phyloP scores from a whole-genome alignment of 2,888 invertebrate species.

The Caenorhabditis doughertyi region DNA sequence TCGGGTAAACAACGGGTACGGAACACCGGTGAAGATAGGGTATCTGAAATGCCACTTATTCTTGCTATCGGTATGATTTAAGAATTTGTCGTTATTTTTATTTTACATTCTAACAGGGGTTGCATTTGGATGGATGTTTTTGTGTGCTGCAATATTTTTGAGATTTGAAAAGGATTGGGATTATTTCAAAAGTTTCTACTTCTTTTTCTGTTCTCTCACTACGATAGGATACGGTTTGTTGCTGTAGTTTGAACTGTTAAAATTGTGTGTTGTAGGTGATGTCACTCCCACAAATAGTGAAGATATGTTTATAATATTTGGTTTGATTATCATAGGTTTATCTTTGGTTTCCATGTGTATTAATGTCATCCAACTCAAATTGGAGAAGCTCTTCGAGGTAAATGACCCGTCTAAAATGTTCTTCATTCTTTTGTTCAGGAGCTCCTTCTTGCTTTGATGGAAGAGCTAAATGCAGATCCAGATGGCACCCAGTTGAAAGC shows the following conservation, averaged over 20 bases:
- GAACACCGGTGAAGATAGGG: slow-evolving; percentile 64
- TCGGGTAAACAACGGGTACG: slow-evolving; percentile 66
- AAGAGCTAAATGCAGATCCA: slow-evolving; percentile 79
- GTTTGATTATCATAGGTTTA: slow-evolving; percentile 81
- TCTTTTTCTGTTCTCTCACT: slow-evolving; percentile 82
- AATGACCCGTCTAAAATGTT: neutral
- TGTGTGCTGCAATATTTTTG: slow-evolving; percentile 82
- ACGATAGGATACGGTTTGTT: slow-evolving; percentile 81
- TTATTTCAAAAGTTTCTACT: slow-evolving; percentile 83
- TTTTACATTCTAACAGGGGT: slow-evolving; percentile 69
- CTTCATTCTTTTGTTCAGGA: slow-evolving; percentile 68
- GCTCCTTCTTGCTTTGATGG: slow-evolving; percentile 81
- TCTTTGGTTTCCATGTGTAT: slow-evolving; percentile 81
- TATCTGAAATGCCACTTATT: slow-evolving; percentile 79
- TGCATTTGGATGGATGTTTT: slow-evolving; percentile 82
- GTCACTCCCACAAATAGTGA: slow-evolving; percentile 82
- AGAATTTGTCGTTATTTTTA: neutral
- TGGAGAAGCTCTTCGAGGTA: slow-evolving; percentile 73
- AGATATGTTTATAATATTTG: slow-evolving; percentile 82
- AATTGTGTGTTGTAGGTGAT: slow-evolving; percentile 80
- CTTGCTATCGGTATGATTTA: slow-evolving; percentile 75
- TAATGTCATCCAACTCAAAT: slow-evolving; percentile 78
- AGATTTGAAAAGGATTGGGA: slow-evolving; percentile 82
- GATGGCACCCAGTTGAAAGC: slow-evolving; percentile 72
- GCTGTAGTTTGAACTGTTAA: neutral